These are phyloP conservation scores for Malthinus flaveolus DNA, from an alignment of 2,888 invertebrate genomes.

Conservation along the genomic window DNA sequence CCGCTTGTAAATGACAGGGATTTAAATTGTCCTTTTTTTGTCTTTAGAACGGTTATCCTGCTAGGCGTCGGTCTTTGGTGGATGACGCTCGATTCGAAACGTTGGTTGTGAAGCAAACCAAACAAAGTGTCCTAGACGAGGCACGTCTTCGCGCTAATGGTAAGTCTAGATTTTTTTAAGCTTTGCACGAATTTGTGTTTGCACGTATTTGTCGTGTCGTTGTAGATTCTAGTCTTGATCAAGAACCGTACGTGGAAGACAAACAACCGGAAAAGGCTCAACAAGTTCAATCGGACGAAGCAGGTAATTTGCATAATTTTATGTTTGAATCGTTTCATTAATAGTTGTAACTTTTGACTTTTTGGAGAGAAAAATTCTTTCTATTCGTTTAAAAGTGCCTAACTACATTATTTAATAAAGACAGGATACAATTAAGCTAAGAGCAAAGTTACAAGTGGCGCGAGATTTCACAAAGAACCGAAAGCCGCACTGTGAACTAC, in stretches of 20 bases:
- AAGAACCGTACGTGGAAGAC: slow-evolving; percentile 49
- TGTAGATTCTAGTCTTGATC: slow-evolving; percentile 53
- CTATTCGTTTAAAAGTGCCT: slow-evolving; percentile 12
- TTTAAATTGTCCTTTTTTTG: slow-evolving; percentile 32
- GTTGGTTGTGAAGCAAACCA: slow-evolving; percentile 92
- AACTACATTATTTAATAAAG: slow-evolving; percentile 20
- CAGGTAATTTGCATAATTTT: slow-evolving; percentile 56
- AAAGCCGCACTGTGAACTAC: slow-evolving; percentile 39
- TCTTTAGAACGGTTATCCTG: slow-evolving; percentile 94
- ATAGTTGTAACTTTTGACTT: background rate
- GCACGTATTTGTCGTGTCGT: slow-evolving; percentile 38
- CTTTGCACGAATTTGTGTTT: slow-evolving; percentile 29
- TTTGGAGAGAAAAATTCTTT: slow-evolving; percentile 16
- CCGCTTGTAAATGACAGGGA: slow-evolving; percentile 46
- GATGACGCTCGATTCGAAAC: slow-evolving; percentile 98
- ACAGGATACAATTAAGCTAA: slow-evolving; percentile 34
- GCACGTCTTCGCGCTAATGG: slow-evolving; percentile 87
- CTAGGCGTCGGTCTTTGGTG: slow-evolving; percentile 92
- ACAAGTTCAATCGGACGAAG: slow-evolving; percentile 58
- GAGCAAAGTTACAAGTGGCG: slow-evolving; percentile 40
- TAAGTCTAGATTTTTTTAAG: slow-evolving; percentile 53
- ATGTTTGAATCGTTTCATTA: slow-evolving; percentile 4
- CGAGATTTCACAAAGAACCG: slow-evolving; percentile 41
- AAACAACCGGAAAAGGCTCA: slow-evolving; percentile 49
- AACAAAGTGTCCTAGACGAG: slow-evolving; percentile 89